Base-by-base conservation (phyloP, 2,888 invertebrate genomes). In the Parnassius mnemosyne region DNA sequence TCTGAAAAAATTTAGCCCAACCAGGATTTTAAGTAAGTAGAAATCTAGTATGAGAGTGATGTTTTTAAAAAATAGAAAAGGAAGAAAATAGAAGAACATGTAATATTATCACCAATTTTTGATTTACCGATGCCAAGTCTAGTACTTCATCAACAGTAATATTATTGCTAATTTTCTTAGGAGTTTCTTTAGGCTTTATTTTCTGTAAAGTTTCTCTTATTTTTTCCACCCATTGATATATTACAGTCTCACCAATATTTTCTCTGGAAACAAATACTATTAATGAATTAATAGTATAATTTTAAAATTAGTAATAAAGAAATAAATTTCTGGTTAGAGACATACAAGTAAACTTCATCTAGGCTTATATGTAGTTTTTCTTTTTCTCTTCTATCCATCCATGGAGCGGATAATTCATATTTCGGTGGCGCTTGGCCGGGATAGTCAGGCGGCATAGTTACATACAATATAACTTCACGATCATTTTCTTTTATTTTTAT, bases 201-300 rank as follows among this genome's bases (percentile, higher is more conserved):
- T 74, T 72, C 60, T 83, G 84, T 51, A 87, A 77, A 65, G 93
- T 87, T 79, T 95, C 95, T 74, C 95, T 87, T 61, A 96, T 92
- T 78, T 93, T 94, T 77, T 96, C 96, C 11, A 95, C 94, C 95
- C 96, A 96, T 72, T 95, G 93, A 78, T 93, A 96, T 43, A 96
- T 84, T 3, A 96, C 93, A 68, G 93, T 93, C 79, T 94, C 93
- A 44, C 96, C 96, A 64, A 93, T 74, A 77, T 94, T 93, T 61
- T 94, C 93, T 76, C 95, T 95, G 83, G 53, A 83, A 80, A 41
- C 2, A 46, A 50, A 55, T 63, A 47, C 50, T 34, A 7, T n/a
- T n/a, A n/a, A n/a, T n/a, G n/a, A 7, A 34, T 34, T 5, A 34
- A 5, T 5, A 12, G 41, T 25, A 9, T 2, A 34, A 34, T 11